Conservation (phyloP, 2,113 vertebrate genomes). For the Bettongia penicillata region DNA sequence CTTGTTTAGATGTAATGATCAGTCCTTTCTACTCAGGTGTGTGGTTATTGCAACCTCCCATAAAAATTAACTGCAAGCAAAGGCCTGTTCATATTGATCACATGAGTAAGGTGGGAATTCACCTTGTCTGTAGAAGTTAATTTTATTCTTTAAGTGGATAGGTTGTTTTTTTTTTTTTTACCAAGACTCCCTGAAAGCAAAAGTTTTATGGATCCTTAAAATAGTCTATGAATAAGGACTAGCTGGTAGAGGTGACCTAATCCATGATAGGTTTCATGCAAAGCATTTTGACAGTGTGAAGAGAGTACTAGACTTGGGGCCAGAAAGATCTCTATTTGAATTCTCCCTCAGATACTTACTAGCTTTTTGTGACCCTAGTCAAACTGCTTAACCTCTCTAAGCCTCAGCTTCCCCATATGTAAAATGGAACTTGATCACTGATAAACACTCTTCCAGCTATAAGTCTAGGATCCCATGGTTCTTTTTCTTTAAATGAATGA, state of each 20-base stretch:
- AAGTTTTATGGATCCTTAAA: constrained; percentile 64
- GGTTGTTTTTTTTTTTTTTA: constrained; percentile 12
- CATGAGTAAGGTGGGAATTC: neutral
- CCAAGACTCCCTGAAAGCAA: constrained; percentile 51
- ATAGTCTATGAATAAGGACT: constrained; percentile 71
- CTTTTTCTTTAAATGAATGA: neutral
- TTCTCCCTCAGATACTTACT: neutral
- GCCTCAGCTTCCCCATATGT: neutral
- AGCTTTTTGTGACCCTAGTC: neutral
- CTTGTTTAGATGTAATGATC: neutral
- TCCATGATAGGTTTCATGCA: constrained; percentile 74
- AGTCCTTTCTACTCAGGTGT: neutral
- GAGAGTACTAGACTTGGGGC: neutral
- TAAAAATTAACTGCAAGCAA: neutral
- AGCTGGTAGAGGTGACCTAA: constrained; percentile 59
- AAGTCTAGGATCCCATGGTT: neutral
- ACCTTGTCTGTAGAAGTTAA: neutral
- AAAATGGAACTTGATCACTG: neutral
- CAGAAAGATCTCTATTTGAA: neutral
- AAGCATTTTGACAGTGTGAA: constrained; percentile 70
- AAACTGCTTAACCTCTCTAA: neutral
- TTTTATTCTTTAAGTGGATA: neutral
- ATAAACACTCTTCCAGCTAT: neutral
- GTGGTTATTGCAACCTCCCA: neutral
- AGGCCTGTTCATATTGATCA: neutral